Base-by-base conservation (phyloP, 2,888 invertebrate genomes). In the Hyposoter dolosus region DNA sequence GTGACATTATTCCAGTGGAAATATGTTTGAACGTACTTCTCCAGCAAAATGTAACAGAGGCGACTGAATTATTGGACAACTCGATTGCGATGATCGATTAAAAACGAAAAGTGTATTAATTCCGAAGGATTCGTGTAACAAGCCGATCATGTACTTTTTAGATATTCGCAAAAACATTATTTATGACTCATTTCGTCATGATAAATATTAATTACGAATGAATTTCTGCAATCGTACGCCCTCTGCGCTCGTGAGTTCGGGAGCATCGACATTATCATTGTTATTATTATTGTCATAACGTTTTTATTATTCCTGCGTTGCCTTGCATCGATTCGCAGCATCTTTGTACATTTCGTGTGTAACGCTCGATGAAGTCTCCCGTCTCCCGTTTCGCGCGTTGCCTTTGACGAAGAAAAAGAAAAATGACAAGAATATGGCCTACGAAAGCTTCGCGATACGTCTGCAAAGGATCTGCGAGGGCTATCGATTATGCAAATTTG, bases 401-500 rank as follows among this genome's bases (percentile, higher is more conserved):
- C 63, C 47, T 47, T 32, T 63, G 35, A 47, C 47, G 47, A 69
- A 45, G 45, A 56, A 56, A 78, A 53, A 10, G 68, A 53, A 5
- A 35, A 23, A 15, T 7, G 5, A 40, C 9, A 40, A 40, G 5
- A 68, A 17, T 76, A 85, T 81, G 86, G 83, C 83, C 86, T 86
- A 81, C 53, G 81, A 78, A 60, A 86, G 84, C 84, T 84, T 81
- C 17, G 75, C 72, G 68, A 19, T 53, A 23, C 66, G 68, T 78
- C 50, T 40, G 50, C 68, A 40, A 53, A 32, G 19, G 77, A 66
- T 56, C 53, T 7, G 53, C 77, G 77, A 78, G 79, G 83, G 85
- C 83, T 80, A 75, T 63, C 74, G 74, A 83, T 83, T 47, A 53
- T 65, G 65, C 50, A 72, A 81, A 53, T 71, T 60, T 80, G 80